Evolutionary conservation across 1,140 invertebrate genomes (phyloP).

Genomic region (Drosophila burlai): DNA sequence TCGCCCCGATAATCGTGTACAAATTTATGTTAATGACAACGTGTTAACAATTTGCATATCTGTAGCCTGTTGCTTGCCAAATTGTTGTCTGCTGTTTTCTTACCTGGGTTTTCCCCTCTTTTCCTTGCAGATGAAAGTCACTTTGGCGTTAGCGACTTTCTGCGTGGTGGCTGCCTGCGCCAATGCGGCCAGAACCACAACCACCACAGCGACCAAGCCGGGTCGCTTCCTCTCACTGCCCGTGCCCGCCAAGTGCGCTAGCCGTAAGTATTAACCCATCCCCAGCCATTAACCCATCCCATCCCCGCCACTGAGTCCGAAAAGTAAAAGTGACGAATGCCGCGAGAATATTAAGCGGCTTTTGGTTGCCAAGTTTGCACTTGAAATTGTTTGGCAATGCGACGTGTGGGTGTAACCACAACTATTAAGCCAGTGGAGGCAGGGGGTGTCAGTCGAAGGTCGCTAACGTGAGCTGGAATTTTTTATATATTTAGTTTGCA

Average conservation of each 20-base stretch:
- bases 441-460: constrained; percentile 56
- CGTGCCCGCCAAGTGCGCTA: constrained; percentile 91
- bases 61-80: constrained; percentile 33
- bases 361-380: constrained; percentile 72
- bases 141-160: constrained; percentile 84
- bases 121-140: constrained; percentile 82
- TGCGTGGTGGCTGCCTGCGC: constrained; percentile 80
- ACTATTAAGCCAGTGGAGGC: background rate
- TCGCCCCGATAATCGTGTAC: constrained; percentile 58
- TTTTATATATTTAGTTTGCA: constrained; percentile 1
- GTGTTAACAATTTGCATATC: constrained; percentile 63
- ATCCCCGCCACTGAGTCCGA: constrained; percentile 8
- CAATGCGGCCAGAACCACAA: constrained; percentile 81
- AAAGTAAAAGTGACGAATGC: constrained; percentile 74
- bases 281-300: background rate
- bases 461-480: constrained; percentile 52
- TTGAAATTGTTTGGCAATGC: constrained; percentile 79
- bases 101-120: constrained; percentile 17
- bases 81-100: constrained; percentile 11
- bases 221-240: constrained; percentile 93
- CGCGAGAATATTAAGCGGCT: constrained; percentile 61
- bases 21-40: constrained; percentile 66
- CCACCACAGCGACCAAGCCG: constrained; percentile 84
- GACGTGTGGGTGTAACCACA: constrained; percentile 65
- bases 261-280: constrained; percentile 88